Conservation (phyloP, 2,888 invertebrate genomes). For the Xestobium rufovillosum region DNA sequence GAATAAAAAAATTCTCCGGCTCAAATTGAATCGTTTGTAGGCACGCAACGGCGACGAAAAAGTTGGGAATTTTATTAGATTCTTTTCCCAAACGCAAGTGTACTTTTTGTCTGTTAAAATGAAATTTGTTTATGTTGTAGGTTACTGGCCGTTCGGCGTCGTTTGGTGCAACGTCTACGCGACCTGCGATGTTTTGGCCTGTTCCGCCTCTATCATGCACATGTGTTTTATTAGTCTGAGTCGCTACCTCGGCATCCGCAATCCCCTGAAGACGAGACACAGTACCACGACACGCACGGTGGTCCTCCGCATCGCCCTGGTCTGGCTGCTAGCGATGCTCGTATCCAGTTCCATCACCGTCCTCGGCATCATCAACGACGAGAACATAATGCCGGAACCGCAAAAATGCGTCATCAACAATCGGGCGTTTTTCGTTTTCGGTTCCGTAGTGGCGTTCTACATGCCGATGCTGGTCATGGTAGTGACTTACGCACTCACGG, state of each 20-base stretch:
- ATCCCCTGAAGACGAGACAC: conserved; percentile 79
- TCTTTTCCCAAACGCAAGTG: no score
- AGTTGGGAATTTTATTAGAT: no score
- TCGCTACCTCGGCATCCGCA: conserved; percentile 81
- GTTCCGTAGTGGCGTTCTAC: conserved; percentile 89
- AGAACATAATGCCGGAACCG: conserved; percentile 74
- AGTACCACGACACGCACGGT: conserved; percentile 77
- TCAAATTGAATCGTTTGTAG: no score
- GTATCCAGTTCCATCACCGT: conserved; percentile 82
- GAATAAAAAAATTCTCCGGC: no score
- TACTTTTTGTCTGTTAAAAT: no score
- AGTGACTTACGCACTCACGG: conserved; percentile 82
- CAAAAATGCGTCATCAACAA: conserved; percentile 76
- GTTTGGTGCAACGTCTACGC: conserved; percentile 93
- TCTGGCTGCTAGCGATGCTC: conserved; percentile 86
- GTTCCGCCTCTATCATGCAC: conserved; percentile 92
- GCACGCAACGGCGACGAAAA: no score
- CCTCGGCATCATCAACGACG: conserved; percentile 69
- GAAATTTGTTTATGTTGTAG: conserved; percentile 55
- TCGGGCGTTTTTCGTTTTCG: conserved; percentile 80
- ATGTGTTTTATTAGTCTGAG: conserved; percentile 89
- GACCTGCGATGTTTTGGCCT: conserved; percentile 92
- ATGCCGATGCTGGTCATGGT: conserved; percentile 95
- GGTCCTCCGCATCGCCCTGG: conserved; percentile 80
- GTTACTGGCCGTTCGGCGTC: conserved; percentile 87